Evolutionary conservation across 2,113 vertebrate genomes (phyloP).

Genomic region (Turdus rufiventris): DNA sequence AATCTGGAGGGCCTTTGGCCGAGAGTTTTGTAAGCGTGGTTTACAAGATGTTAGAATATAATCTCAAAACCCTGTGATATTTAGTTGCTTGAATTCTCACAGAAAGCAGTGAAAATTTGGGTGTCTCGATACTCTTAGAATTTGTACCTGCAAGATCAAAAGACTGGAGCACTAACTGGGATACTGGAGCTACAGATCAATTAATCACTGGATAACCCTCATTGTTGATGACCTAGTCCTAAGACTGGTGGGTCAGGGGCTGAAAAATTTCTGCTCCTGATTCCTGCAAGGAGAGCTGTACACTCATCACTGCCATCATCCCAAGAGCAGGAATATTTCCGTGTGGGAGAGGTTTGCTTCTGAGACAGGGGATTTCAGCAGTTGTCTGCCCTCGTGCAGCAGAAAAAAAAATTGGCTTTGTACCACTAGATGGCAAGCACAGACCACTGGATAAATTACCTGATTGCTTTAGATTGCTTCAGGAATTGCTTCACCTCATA

Average conservation of each 20-base stretch:
- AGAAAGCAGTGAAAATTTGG: background rate
- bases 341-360: background rate
- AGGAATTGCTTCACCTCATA: background rate
- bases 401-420: background rate
- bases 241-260: background rate
- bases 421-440: conserved; percentile 55
- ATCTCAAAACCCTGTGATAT: background rate
- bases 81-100: background rate
- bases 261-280: background rate
- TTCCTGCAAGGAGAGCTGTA: background rate
- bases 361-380: background rate
- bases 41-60: background rate
- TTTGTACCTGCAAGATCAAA: background rate
- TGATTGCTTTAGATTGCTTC: fast-evolving
- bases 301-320: background rate
- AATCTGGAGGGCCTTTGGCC: background rate
- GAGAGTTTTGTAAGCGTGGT: background rate
- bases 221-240: background rate
- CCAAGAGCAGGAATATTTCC: background rate
- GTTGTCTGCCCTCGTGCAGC: fast-evolving
- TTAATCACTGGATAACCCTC: background rate
- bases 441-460: background rate
- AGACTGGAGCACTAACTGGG: background rate
- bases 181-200: background rate
- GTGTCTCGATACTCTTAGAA: background rate